These are phyloP conservation scores for Perca schrenkii DNA, from an alignment of 2,113 vertebrate genomes.

Conservation along the genomic window DNA sequence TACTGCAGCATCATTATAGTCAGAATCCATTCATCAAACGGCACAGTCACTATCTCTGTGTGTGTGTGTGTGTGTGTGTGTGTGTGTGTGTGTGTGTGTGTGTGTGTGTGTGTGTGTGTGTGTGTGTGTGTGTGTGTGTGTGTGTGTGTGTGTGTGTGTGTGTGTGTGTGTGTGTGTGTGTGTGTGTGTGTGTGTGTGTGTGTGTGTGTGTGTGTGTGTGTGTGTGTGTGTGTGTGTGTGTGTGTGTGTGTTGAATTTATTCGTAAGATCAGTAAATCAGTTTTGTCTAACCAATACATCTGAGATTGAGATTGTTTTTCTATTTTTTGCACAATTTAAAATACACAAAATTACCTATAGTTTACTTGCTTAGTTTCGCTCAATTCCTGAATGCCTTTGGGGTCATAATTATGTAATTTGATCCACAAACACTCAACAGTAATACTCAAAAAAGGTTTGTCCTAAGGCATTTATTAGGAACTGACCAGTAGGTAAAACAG, in stretches of 20 bases:
- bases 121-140: not conserved
- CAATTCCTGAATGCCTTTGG: too few relatives aligned
- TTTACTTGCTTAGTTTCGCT: too few relatives aligned
- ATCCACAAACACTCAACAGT: too few relatives aligned
- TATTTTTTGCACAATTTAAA: too few relatives aligned
- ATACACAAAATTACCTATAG: too few relatives aligned
- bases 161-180: not conserved
- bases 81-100: not conserved
- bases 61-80: too few relatives aligned
- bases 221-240: not conserved
- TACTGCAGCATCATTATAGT: not conserved
- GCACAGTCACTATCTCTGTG: not conserved
- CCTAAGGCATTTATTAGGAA: too few relatives aligned
- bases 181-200: not conserved
- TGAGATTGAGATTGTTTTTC: not conserved
- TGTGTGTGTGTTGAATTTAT: not conserved
- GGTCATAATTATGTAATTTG: too few relatives aligned
- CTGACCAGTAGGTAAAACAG: too few relatives aligned
- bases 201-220: not conserved
- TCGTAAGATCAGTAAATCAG: not conserved
- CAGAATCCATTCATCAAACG: constrained; percentile 6
- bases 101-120: not conserved
- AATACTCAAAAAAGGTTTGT: too few relatives aligned
- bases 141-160: too few relatives aligned
- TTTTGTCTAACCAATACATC: too few relatives aligned